Conservation (phyloP, 2,113 vertebrate species). For the Acanthisitta chloris region DNA sequence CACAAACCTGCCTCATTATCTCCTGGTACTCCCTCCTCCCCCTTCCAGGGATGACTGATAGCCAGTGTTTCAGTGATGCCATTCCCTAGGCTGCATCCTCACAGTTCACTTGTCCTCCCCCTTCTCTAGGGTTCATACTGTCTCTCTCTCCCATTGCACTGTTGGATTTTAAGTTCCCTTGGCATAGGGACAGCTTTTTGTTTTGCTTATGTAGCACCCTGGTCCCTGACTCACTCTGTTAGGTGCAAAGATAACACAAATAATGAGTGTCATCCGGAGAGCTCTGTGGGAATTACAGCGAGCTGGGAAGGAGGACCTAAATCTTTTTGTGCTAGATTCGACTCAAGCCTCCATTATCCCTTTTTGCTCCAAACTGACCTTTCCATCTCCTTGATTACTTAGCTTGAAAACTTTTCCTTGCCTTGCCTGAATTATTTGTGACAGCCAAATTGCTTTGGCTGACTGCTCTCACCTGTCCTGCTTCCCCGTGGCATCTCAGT, state of each 20-base stretch:
- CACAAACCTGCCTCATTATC: constrained; percentile 37
- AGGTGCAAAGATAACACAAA: constrained; percentile 46
- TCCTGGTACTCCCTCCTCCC: not conserved
- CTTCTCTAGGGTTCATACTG: not conserved
- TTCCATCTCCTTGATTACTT: not conserved
- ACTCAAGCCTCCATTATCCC: not conserved
- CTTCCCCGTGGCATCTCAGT: not conserved
- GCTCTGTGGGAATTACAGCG: not conserved
- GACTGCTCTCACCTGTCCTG: not conserved
- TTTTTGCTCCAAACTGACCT: not conserved
- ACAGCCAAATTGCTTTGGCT: not conserved
- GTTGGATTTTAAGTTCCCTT: not conserved
- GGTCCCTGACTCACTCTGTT: not conserved
- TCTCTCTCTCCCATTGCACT: not conserved
- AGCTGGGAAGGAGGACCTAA: not conserved
- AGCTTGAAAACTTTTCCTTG: not conserved
- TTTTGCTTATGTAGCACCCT: not conserved
- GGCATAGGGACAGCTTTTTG: not conserved
- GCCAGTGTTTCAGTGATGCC: accelerated
- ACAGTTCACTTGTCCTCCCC: not conserved
- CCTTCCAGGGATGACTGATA: constrained; percentile 4
- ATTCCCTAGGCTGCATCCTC: not conserved
- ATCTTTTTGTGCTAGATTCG: not conserved
- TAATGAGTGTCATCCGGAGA: not conserved
- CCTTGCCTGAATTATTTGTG: not conserved